Conservation (phyloP, 1,140 invertebrate species). For the Homalodisca vitripennis region DNA sequence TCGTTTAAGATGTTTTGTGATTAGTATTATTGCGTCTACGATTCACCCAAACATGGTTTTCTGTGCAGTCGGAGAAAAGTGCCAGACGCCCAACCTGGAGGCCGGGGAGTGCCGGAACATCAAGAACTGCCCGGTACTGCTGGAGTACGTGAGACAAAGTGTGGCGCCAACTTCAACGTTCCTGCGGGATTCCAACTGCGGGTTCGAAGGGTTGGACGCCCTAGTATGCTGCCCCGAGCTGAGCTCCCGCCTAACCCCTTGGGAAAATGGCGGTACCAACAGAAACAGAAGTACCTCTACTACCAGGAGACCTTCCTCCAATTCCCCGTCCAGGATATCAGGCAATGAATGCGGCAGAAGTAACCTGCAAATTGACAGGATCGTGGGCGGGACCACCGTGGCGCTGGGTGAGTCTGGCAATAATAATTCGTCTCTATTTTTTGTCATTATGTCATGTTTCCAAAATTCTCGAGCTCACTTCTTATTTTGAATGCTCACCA, state of each 20-base stretch:
- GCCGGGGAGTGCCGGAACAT: conserved; percentile 48
- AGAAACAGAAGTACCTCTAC: conserved; percentile 2
- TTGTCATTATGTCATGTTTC: too few relatives aligned
- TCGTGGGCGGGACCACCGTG: not conserved
- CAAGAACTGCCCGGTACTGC: conserved; percentile 44
- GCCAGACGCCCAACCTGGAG: conserved; percentile 44
- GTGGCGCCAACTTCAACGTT: conserved; percentile 40
- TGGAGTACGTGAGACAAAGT: conserved; percentile 37
- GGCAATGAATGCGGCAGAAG: not conserved
- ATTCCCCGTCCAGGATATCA: too few relatives aligned
- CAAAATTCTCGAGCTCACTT: too few relatives aligned
- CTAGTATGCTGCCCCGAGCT: conserved; percentile 54
- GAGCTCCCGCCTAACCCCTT: not conserved
- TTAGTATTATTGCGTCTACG: too few relatives aligned
- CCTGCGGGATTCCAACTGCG: conserved; percentile 52
- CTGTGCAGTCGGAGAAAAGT: conserved; percentile 34
- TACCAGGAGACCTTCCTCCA: not conserved
- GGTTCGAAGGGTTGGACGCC: conserved; percentile 51
- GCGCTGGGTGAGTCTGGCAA: too few relatives aligned
- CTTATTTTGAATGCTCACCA: too few relatives aligned
- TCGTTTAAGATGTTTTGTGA: too few relatives aligned
- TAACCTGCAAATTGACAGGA: not conserved
- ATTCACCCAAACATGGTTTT: too few relatives aligned
- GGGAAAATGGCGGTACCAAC: not conserved
- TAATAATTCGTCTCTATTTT: too few relatives aligned